A percentile compares a stretch with the other conserved stretches of the same genome.
These are phyloP conservation scores for Dendroctonus valens DNA, from an alignment of 1,140 invertebrate species.

Conservation along the genomic window DNA sequence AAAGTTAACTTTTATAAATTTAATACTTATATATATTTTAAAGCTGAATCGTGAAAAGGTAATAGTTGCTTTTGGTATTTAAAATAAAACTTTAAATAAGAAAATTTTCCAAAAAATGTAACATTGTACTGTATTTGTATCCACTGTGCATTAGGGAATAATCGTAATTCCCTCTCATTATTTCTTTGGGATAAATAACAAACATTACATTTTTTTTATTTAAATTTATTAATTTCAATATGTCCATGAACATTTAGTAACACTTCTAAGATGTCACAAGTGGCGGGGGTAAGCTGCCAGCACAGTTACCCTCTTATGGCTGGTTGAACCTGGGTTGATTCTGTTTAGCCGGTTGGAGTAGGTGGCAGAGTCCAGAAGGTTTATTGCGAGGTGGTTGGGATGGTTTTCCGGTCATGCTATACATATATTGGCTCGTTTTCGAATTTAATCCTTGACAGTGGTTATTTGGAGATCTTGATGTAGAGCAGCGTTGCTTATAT, in stretches of 20 bases:
- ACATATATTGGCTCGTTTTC: not conserved
- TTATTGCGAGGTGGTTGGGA: slow-evolving; percentile 3
- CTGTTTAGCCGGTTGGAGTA: slow-evolving; percentile 1
- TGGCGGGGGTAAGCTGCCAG: not conserved
- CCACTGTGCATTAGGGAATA: too few relatives aligned
- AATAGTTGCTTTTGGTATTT: too few relatives aligned
- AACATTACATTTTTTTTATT: not conserved
- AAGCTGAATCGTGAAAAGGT: too few relatives aligned
- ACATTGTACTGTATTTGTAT: too few relatives aligned
- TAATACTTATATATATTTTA: too few relatives aligned
- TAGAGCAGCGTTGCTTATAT: not conserved
- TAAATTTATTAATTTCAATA: not conserved
- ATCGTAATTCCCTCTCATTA: too few relatives aligned
- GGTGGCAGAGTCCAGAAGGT: not conserved
- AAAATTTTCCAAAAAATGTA: too few relatives aligned
- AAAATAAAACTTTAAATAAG: too few relatives aligned
- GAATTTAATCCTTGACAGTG: not conserved
- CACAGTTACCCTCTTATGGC: not conserved
- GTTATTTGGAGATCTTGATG: not conserved
- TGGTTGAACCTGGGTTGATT: slow-evolving; percentile 1
- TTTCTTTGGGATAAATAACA: not conserved
- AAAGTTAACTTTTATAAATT: too few relatives aligned
- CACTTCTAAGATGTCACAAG: not conserved
- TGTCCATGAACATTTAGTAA: slow-evolving; percentile 1
- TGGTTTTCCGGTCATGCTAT: not conserved